A percentile compares a stretch with the other conserved stretches of the same genome.
Evolutionary conservation across 2,888 invertebrate genomes (phyloP).

Genomic region (Lumbricus terrestris): DNA sequence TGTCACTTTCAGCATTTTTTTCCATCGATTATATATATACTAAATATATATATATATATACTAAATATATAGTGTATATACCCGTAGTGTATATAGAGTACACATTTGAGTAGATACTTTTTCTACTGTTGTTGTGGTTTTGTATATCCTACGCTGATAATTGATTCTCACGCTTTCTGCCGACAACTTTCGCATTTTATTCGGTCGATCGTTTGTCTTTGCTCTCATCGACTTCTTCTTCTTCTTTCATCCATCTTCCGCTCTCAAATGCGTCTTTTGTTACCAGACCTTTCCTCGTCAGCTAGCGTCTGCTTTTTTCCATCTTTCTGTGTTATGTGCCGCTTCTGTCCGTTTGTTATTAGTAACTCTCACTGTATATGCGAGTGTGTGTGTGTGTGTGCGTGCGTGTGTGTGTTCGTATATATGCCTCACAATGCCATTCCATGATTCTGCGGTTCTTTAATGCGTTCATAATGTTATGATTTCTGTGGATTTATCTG

Average conservation of each 20-base stretch:
- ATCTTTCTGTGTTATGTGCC: not conserved
- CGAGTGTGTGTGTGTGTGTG: not conserved
- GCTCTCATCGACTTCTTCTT: not conserved
- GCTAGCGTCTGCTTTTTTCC: not conserved
- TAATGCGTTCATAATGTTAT: too few species aligned
- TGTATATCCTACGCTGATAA: not conserved
- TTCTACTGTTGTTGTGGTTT: too few species aligned
- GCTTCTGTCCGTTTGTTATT: not conserved
- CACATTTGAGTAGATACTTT: too few species aligned
- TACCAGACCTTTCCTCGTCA: not conserved
- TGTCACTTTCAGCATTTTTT: not conserved
- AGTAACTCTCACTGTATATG: not conserved
- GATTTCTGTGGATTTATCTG: too few species aligned
- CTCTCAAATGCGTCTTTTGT: not conserved
- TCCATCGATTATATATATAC: not conserved
- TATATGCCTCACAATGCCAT: too few species aligned
- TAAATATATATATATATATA: too few species aligned
- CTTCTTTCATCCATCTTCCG: not conserved
- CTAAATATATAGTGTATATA: too few species aligned
- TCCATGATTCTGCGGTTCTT: not conserved
- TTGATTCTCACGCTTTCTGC: too few species aligned
- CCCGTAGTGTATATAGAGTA: too few species aligned
- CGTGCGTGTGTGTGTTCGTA: not conserved
- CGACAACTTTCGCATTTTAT: too few species aligned
- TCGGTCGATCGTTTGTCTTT: not conserved